phyloP scores from a whole-genome alignment of 1,140 invertebrate genomes.

The Drosophila nebulosa region DNA sequence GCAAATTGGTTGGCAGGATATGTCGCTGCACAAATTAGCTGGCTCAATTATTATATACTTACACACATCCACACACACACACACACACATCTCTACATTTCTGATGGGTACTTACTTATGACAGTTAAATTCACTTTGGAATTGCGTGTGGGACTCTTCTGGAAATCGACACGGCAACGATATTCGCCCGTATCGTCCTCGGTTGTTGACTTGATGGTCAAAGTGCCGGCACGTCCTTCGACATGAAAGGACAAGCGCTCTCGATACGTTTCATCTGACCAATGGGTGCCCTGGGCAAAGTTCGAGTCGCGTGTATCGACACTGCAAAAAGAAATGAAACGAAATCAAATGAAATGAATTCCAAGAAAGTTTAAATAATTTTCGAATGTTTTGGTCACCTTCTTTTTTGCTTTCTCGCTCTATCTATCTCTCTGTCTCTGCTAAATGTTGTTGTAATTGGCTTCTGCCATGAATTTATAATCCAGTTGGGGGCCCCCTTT shows the following conservation, averaged over 20 bases:
- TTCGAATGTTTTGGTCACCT: background rate
- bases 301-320: constrained; percentile 85
- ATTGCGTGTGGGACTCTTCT: constrained; percentile 92
- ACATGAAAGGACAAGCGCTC: constrained; percentile 85
- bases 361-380: background rate
- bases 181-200: constrained; percentile 90
- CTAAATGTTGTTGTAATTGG: constrained; percentile 54
- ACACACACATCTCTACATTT: background rate
- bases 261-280: constrained; percentile 85
- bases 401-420: constrained; percentile 11
- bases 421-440: no score
- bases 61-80: constrained; percentile 4
- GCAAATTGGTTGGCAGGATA: constrained; percentile 35
- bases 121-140: constrained; percentile 93
- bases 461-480: constrained; percentile 72
- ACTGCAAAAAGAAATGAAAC: constrained; percentile 82
- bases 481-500: no score
- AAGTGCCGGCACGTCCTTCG: constrained; percentile 84
- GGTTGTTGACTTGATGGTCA: constrained; percentile 86
- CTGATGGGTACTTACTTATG: constrained; percentile 87
- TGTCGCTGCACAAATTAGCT: constrained; percentile 69
- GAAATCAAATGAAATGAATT: background rate
- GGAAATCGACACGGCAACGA: constrained; percentile 93
- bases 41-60: constrained; percentile 60
- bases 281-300: constrained; percentile 85